Evolutionary conservation across 1,140 invertebrate species (phyloP).

Genomic region (Ceratitis capitata): DNA sequence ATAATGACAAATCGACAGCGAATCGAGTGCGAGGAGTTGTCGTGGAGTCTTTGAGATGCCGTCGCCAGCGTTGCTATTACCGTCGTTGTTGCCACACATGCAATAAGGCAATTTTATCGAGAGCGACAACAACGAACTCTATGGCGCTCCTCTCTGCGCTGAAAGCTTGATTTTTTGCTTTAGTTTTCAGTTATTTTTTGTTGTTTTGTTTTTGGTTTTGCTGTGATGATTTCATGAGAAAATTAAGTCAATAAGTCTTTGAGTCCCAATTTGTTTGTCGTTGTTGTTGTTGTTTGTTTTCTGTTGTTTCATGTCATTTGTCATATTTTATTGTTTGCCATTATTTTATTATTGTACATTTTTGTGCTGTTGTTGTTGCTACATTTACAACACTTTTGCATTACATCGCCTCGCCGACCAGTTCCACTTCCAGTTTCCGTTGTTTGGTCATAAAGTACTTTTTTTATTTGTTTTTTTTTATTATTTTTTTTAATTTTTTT

Average conservation of each 20-base stretch:
- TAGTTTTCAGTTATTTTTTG: neutral
- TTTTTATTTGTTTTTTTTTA: neutral
- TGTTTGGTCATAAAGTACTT: neutral
- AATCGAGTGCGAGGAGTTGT: neutral
- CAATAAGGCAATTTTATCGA: neutral
- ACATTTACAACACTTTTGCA: neutral
- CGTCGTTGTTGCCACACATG: neutral
- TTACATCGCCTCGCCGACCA: neutral
- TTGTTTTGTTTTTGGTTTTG: neutral
- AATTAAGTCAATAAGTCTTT: neutral
- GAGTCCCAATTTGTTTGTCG: neutral
- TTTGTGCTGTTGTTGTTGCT: neutral
- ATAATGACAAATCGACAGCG: slow-evolving; percentile 9
- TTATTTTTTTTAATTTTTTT: no score
- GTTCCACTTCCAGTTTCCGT: slow-evolving; percentile 8
- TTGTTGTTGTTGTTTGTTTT: neutral
- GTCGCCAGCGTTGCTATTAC: neutral
- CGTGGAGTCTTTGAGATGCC: no score
- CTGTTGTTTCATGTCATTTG: neutral
- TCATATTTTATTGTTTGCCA: neutral
- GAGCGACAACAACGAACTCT: neutral
- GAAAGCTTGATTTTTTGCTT: neutral
- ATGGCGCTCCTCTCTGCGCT: neutral
- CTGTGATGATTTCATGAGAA: slow-evolving; percentile 2
- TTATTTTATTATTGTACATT: no score